These are phyloP conservation scores for Neocloeon triangulifer DNA, from an alignment of 1,140 invertebrate genomes.

Conservation along the genomic window DNA sequence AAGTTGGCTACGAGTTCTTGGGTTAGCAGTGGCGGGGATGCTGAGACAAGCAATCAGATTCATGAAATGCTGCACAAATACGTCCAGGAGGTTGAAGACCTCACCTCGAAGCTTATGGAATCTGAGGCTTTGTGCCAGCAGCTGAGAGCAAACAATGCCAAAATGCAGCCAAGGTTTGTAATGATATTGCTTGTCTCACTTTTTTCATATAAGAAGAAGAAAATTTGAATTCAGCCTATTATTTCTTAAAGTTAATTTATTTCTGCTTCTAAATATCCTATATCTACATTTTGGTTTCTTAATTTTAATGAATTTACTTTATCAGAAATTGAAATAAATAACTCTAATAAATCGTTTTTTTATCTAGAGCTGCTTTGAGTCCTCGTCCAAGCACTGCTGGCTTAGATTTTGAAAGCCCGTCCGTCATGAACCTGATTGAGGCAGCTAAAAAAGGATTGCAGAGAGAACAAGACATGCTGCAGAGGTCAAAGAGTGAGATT, in stretches of 20 bases:
- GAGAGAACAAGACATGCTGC: conserved; percentile 25
- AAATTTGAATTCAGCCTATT: too few relatives aligned
- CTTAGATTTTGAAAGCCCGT: conserved; percentile 1
- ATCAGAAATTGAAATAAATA: too few relatives aligned
- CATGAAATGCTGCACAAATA: conserved; percentile 53
- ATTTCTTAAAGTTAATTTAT: too few relatives aligned
- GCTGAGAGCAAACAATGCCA: conserved; percentile 26
- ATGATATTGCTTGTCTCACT: too few relatives aligned
- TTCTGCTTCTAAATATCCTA: too few relatives aligned
- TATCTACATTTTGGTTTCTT: too few relatives aligned
- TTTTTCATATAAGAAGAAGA: too few relatives aligned
- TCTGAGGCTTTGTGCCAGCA: conserved; percentile 66
- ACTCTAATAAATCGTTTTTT: too few relatives aligned
- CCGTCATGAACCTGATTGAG: conserved; percentile 22
- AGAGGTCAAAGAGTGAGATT: conserved; percentile 9
- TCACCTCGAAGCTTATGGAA: conserved; percentile 68
- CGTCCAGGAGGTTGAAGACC: conserved; percentile 74
- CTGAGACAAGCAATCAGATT: neutral
- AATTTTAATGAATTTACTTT: too few relatives aligned
- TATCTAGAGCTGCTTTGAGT: too few relatives aligned
- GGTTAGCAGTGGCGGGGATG: conserved; percentile 29
- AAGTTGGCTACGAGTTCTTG: conserved; percentile 53
- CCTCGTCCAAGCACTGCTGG: too few relatives aligned
- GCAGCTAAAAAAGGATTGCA: conserved; percentile 42
- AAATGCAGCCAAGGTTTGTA: conserved; percentile 10